These are phyloP conservation scores for Spondyliosoma cantharus DNA, from an alignment of 2,797 vertebrate species.

Conservation along the genomic window DNA sequence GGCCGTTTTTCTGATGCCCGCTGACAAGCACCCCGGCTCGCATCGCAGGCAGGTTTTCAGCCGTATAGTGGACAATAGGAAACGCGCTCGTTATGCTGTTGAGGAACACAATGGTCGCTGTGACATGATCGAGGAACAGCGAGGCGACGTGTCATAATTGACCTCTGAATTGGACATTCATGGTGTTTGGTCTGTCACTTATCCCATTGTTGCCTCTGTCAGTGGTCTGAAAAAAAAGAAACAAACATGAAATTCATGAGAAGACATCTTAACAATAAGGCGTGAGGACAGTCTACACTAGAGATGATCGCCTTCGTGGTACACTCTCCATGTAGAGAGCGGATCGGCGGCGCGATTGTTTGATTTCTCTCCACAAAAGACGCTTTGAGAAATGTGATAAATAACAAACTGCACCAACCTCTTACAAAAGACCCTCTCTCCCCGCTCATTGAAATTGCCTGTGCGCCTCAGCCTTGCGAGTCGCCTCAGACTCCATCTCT, in stretches of 20 bases:
- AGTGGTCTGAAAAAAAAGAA: background rate
- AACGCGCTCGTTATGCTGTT: conserved; percentile 29
- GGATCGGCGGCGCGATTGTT: conserved; percentile 22
- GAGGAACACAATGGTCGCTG: conserved; percentile 34
- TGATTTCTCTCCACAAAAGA: conserved; percentile 36
- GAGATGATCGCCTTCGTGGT: conserved; percentile 1
- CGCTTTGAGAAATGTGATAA: conserved; percentile 35
- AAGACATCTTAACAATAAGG: background rate
- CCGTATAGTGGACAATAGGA: conserved; percentile 22
- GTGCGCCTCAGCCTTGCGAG: conserved; percentile 19
- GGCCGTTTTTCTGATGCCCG: conserved; percentile 62
- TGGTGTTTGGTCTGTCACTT: background rate
- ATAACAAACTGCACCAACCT: conserved; percentile 25
- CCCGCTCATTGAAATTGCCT: conserved; percentile 51
- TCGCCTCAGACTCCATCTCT: conserved; percentile 61
- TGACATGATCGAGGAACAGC: conserved; percentile 17
- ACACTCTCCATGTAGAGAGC: background rate
- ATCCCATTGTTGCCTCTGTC: background rate
- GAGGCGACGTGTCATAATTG: conserved; percentile 30
- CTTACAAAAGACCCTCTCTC: conserved; percentile 27
- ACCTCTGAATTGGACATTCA: conserved; percentile 35
- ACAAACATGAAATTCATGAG: background rate
- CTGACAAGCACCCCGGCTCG: conserved; percentile 67
- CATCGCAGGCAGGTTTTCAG: conserved; percentile 64
- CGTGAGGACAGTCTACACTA: background rate